Percentiles rank a stretch among this genome's conserved stretches.
phyloP scores from a whole-genome alignment of 2,113 vertebrate species.

The Hystrix brachyura region DNA sequence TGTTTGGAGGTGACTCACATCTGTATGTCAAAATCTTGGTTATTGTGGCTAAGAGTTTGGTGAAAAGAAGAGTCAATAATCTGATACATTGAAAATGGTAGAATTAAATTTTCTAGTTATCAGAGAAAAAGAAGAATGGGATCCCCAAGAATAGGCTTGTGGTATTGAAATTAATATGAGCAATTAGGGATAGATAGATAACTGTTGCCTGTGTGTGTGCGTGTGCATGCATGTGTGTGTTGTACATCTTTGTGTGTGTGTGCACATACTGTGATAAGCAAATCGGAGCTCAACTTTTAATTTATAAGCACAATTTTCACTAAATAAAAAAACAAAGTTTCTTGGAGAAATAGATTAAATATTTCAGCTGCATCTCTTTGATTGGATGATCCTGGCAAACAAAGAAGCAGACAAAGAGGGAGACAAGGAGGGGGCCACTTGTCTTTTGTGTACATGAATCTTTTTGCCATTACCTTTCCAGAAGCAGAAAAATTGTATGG shows the following conservation, averaged over 20 bases:
- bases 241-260: neutral
- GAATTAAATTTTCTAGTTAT: neutral
- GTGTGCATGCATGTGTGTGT: neutral
- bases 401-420: neutral
- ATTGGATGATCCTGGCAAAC: neutral
- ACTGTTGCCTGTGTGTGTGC: neutral
- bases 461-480: neutral
- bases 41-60: neutral
- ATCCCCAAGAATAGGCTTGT: neutral
- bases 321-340: neutral
- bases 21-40: neutral
- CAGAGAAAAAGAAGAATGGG: neutral
- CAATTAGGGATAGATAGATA: neutral
- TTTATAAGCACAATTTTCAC: neutral
- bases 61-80: neutral
- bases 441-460: neutral
- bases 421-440: neutral
- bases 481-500: neutral
- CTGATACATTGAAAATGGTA: neutral
- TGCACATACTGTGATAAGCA: neutral
- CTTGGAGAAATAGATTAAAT: neutral
- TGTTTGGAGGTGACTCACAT: neutral
- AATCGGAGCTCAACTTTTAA: neutral
- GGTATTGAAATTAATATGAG: neutral
- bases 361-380: neutral